Evolutionary conservation across 30 jellyfish, hydroid and myxozoan species (phyloP).

Genomic region (Aurelia coerulea): DNA sequence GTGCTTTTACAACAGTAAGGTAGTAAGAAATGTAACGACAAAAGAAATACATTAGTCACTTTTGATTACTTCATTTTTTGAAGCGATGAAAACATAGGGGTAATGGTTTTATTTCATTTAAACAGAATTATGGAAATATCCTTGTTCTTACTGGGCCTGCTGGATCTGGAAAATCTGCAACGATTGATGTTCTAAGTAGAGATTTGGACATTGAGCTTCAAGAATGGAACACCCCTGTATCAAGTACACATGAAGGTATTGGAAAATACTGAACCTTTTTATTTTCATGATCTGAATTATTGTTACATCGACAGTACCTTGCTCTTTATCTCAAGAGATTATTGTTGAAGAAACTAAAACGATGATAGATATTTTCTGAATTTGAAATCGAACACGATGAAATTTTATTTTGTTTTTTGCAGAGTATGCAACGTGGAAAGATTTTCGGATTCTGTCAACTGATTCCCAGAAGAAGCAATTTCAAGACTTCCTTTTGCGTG

Average conservation of each 20-base stretch:
- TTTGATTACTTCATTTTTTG: too few relatives aligned
- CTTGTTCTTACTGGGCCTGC: constrained; percentile 93
- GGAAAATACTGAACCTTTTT: too few relatives aligned
- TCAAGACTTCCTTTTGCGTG: constrained; percentile 91
- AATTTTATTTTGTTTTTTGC: not conserved
- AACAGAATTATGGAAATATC: constrained; percentile 57
- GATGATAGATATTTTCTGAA: not conserved
- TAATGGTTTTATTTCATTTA: not conserved
- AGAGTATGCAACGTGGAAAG: constrained; percentile 63
- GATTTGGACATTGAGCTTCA: constrained; percentile 61
- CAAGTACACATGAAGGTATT: constrained; percentile 54
- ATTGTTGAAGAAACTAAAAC: not conserved
- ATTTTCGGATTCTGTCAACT: constrained; percentile 28
- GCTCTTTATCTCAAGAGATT: too few relatives aligned
- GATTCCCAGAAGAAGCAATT: constrained; percentile 91
- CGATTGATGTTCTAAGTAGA: constrained; percentile 64
- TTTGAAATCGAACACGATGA: not conserved
- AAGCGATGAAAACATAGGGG: too few relatives aligned
- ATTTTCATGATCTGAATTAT: too few relatives aligned
- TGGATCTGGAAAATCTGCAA: constrained; percentile 95
- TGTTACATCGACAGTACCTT: too few relatives aligned
- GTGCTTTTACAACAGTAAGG: too few relatives aligned
- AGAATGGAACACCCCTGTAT: constrained; percentile 91
- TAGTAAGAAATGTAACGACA: too few relatives aligned
- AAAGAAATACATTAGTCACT: too few relatives aligned